Evolutionary conservation across 2,888 invertebrate species (phyloP), one percentile per base, ranked within the genome.

Genomic region (Crioceris asparagi): DNA sequence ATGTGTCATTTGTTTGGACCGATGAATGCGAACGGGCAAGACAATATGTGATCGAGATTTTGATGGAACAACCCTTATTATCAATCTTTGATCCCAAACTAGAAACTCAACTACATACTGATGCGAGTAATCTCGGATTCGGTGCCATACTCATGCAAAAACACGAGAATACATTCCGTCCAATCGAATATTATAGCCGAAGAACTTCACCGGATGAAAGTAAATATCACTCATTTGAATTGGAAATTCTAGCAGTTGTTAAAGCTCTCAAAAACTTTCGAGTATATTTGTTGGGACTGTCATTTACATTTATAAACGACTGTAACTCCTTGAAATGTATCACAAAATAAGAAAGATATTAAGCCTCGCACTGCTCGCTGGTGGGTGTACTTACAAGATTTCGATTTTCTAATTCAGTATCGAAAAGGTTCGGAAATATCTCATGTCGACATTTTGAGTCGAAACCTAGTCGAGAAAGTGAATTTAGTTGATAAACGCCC

Each of bases 161-260:
- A 23, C n/a, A n/a, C n/a, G n/a, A n/a, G n/a, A n/a, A n/a, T n/a
- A n/a, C n/a, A n/a, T n/a, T n/a, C n/a, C 10, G 32, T 31, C 14
- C 31, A 34, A 41, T 56, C 1, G 43, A 45, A 4, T 56, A 49
- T 34, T 45, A 36, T 17, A 51, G 50, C 7, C 42, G 44, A 17
- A 42, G 39, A 18, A 34, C 54, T 3, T 47, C 46, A 8, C 37
- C 25, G 2, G 19, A 45, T 2, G 53, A 58, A 39, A n/a, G 5
- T 15, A n/a, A 6, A 6, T 31, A 31, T 31, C 31, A 31, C n/a
- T 31, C 31, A 7, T 29, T 10, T 12, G n/a, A 57, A 17, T 25
- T 46, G 10, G 53, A 59, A 34, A 41, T 46, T 4, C 41, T 59
- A 35, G 59, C 57, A 1, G 43, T 56, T 2, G 43, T 56, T 1